Conservation (phyloP, 1,140 invertebrate genomes). For the Microplitis demolitor region DNA sequence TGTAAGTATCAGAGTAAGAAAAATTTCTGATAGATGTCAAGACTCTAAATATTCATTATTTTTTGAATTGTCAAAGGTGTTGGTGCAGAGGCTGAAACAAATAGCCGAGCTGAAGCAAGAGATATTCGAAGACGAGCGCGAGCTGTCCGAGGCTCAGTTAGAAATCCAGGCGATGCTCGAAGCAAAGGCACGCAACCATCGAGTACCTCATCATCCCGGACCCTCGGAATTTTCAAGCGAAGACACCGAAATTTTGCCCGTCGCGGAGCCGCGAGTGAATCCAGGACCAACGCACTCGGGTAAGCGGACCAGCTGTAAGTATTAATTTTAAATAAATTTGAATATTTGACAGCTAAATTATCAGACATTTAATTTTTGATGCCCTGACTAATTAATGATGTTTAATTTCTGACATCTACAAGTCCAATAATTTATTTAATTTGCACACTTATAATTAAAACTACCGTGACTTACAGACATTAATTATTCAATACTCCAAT, state of each 20-base stretch:
- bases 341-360: not conserved
- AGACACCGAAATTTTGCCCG: conserved; percentile 42
- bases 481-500: too few relatives aligned
- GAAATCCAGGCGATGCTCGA: conserved; percentile 44
- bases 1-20: conserved; percentile 30
- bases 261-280: conserved; percentile 44
- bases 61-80: conserved; percentile 31
- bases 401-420: too few relatives aligned
- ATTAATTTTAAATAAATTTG: conserved; percentile 1
- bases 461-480: too few relatives aligned
- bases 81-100: conserved; percentile 43
- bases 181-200: conserved; percentile 31
- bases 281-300: conserved; percentile 39
- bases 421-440: too few relatives aligned
- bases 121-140: conserved; percentile 40
- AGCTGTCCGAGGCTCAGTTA: conserved; percentile 44
- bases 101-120: conserved; percentile 41
- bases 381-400: too few relatives aligned
- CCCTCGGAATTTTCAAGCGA: conserved; percentile 35
- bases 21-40: too few relatives aligned
- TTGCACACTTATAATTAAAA: too few relatives aligned
- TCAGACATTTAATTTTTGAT: not conserved
- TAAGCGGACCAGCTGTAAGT: conserved; percentile 58
- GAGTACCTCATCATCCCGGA: not conserved
- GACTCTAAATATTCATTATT: not conserved